These are phyloP conservation scores for Cathartes aura DNA, from an alignment of 2,113 vertebrate species.

Conservation along the genomic window DNA sequence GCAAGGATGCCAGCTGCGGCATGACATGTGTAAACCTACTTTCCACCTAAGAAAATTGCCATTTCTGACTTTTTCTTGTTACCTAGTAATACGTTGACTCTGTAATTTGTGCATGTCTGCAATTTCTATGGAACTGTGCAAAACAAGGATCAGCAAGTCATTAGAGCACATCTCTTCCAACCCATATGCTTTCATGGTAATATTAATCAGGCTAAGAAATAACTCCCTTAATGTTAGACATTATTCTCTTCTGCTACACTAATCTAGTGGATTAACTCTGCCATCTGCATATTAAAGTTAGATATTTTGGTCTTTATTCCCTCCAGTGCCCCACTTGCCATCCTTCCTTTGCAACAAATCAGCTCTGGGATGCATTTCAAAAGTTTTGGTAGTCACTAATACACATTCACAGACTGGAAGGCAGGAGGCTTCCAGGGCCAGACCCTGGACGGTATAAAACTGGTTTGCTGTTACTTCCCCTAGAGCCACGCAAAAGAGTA, in stretches of 20 bases:
- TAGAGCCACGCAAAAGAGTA: background rate
- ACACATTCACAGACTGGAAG: background rate
- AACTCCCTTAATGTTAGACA: background rate
- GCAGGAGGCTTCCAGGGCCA: background rate
- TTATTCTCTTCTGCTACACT: slow-evolving; percentile 33
- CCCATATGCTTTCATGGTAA: background rate
- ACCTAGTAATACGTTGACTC: background rate
- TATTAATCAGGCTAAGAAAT: background rate
- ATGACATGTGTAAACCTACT: accelerated
- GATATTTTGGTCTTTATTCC: background rate
- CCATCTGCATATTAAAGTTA: background rate
- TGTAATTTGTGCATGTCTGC: background rate
- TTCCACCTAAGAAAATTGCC: background rate
- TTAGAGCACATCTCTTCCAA: background rate
- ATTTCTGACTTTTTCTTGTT: background rate
- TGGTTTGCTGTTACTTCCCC: background rate
- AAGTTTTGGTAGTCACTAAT: background rate
- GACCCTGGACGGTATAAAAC: accelerated
- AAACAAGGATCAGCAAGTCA: background rate
- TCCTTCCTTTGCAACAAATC: background rate
- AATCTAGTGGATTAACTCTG: background rate
- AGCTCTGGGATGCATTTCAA: background rate
- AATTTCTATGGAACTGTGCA: background rate
- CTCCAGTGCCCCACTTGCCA: background rate
- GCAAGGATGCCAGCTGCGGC: background rate